These are phyloP conservation scores for Ischnura elegans DNA, from an alignment of 2,888 invertebrate genomes.

Conservation along the genomic window DNA sequence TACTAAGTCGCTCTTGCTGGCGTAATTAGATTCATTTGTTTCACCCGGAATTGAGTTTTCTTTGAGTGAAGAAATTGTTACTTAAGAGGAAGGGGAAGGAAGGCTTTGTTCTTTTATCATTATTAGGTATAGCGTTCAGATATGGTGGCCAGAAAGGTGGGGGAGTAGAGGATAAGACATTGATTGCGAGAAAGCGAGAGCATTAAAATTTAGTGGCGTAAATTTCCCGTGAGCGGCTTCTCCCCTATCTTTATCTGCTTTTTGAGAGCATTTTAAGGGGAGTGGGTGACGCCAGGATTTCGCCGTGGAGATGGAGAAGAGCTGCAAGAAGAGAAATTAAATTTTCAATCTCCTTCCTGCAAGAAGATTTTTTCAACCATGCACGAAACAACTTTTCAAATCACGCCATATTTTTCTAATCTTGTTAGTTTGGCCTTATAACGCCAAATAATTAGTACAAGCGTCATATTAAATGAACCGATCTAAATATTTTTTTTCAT, in stretches of 20 bases:
- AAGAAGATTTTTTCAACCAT: not conserved
- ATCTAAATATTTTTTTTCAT: not conserved
- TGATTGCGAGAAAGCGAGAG: constrained; percentile 53
- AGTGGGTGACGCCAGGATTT: not conserved
- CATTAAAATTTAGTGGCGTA: constrained; percentile 43
- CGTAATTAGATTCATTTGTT: constrained; percentile 65
- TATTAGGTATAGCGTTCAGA: not conserved
- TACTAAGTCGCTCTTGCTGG: constrained; percentile 23
- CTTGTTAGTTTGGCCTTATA: not conserved
- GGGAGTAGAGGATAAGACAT: not conserved
- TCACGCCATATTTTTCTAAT: not conserved
- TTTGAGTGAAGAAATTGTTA: constrained; percentile 58
- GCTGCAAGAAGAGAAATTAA: not conserved
- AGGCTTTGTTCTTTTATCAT: constrained; percentile 28
- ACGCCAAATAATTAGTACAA: not conserved
- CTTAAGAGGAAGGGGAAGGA: not conserved
- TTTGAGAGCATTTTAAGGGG: constrained; percentile 3
- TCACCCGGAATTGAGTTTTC: constrained; percentile 55
- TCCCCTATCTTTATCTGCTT: not conserved
- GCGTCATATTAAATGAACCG: not conserved
- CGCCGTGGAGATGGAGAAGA: not conserved
- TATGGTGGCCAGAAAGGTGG: not conserved
- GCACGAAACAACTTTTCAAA: not conserved
- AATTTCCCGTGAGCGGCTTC: not conserved
- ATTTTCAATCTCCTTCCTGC: not conserved